Conservation (phyloP, 2,113 vertebrate genomes). For the Oxygymnocypris stewartii region DNA sequence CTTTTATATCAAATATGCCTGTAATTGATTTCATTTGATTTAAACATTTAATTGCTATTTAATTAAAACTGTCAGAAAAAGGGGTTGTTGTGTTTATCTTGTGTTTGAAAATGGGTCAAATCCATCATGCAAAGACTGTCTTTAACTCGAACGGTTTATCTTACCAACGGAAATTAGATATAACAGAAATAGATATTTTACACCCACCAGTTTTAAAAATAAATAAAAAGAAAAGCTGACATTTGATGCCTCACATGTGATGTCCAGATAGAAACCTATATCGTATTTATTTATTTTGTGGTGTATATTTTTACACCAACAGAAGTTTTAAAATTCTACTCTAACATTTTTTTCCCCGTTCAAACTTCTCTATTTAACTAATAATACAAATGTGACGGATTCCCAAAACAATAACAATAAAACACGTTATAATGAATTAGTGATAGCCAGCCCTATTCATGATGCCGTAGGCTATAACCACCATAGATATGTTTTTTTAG, state of each 20-base stretch:
- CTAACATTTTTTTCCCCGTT: too few species aligned
- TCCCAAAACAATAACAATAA: neutral
- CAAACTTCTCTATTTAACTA: too few species aligned
- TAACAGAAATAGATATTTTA: neutral
- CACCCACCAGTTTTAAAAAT: neutral
- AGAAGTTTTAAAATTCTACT: neutral
- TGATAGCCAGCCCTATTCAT: too few species aligned
- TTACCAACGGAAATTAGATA: neutral
- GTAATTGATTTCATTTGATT: neutral
- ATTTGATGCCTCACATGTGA: neutral
- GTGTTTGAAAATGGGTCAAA: conserved; percentile 11
- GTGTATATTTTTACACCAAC: neutral
- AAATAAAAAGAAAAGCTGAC: neutral
- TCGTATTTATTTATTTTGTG: neutral
- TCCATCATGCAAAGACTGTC: too few species aligned
- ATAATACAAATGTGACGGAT: neutral
- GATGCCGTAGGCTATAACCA: too few species aligned
- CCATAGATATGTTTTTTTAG: too few species aligned
- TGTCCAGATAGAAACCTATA: neutral
- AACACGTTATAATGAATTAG: too few species aligned
- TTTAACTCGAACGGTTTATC: neutral
- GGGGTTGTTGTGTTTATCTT: neutral
- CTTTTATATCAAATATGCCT: too few species aligned
- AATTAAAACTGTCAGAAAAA: too few species aligned
- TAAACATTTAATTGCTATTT: neutral